Percentiles rank a stretch among this genome's conserved stretches.
phyloP scores from a whole-genome alignment of 2,113 vertebrate genomes.

The Helogale parvula region DNA sequence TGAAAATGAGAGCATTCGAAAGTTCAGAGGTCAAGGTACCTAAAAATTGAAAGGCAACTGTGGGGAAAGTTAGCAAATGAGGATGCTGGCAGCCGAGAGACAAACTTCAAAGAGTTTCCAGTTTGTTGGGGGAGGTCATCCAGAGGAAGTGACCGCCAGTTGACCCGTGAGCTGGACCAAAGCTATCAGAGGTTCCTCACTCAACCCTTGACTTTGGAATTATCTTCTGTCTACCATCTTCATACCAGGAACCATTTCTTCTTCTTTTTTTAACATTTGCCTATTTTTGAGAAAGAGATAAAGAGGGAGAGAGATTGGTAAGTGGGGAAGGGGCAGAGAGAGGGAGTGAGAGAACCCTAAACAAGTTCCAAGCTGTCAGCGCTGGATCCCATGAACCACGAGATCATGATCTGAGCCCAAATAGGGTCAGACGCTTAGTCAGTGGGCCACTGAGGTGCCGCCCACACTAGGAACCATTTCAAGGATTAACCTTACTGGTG shows the following conservation, averaged over 20 bases:
- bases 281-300: too few relatives aligned
- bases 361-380: too few relatives aligned
- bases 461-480: neutral
- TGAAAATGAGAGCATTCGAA: constrained; percentile 48
- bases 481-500: neutral
- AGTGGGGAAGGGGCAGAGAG: too few relatives aligned
- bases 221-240: too few relatives aligned
- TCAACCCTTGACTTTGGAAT: neutral
- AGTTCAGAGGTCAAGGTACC: constrained; percentile 14
- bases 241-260: neutral
- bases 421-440: too few relatives aligned
- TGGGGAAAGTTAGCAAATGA: neutral
- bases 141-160: neutral
- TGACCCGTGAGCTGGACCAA: neutral
- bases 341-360: too few relatives aligned
- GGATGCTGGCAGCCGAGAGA: neutral
- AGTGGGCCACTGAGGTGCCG: too few relatives aligned
- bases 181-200: neutral
- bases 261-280: too few relatives aligned
- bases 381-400: too few relatives aligned
- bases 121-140: neutral
- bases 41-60: neutral
- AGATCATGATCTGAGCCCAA: too few relatives aligned
- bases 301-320: too few relatives aligned
- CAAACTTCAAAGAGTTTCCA: constrained; percentile 12